Evolutionary conservation across 2,113 vertebrate genomes (phyloP), one percentile per base, ranked within the genome.

Genomic region (Myocastor coypus): DNA sequence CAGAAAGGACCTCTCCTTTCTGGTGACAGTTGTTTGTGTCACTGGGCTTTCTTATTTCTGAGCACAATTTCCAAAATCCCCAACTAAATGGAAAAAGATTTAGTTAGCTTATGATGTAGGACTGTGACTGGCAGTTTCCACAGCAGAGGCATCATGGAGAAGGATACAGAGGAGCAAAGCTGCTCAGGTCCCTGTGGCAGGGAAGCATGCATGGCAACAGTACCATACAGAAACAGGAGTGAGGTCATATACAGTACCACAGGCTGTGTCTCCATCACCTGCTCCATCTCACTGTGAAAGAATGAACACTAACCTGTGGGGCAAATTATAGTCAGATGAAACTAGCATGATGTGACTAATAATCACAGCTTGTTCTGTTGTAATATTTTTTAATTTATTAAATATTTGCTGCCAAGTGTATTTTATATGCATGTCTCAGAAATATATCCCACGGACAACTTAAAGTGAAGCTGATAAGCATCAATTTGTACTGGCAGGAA

Each of bases 401-500:
- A 63, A 89, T 66, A 96, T 71, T 86, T 83, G 11, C 40, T n/a
- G 19, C 3, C 11, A 86, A 68, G 52, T 83, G 28, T 64, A 75
- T 13, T 87, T 28, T 32, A 7, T 68, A 0, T 68, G 5, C 28
- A 46, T 28, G 11, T 80, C 40, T 86, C 12, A 71, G 75, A 73
- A 82, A 71, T 4, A 30, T 7, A 63, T 30, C 5, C 83, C 7
- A 40, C 34, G 93, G n/a, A 95, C 94, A 94, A 96, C 88, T 94
- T 80, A 96, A 95, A 97, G 52, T 64, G 14, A 96, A 89, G 16
- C 84, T 88, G 42, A 73, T 91, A 30, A 63, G 96, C 93, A 26
- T 69, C 97, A 90, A 96, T 95, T 50, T 95, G 17, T 80, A 92
- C 61, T 97, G 57, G 78, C 73, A 63, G 69, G 81, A 97, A 95